Evolutionary conservation across 2,797 vertebrate species (phyloP).

Genomic region (Spinus olivaceus): DNA sequence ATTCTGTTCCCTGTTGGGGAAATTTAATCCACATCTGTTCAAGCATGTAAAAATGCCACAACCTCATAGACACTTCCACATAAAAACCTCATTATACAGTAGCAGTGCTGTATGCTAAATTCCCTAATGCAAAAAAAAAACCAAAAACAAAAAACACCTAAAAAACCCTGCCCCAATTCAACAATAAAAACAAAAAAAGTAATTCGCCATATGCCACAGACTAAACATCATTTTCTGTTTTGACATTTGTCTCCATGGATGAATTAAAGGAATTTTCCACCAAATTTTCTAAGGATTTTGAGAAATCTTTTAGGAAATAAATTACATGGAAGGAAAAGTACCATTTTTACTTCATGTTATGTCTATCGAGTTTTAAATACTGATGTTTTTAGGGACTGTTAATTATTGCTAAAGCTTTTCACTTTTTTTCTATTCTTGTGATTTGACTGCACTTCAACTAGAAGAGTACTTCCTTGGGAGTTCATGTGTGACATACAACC

Average conservation of each 20-base stretch:
- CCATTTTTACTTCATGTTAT: neutral
- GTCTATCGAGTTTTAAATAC: neutral
- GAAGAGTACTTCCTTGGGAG: slow-evolving; percentile 35
- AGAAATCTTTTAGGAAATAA: neutral
- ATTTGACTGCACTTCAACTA: slow-evolving; percentile 44
- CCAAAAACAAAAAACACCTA: no score
- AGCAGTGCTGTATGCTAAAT: neutral
- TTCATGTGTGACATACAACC: slow-evolving; percentile 42
- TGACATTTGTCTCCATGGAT: neutral
- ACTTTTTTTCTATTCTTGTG: slow-evolving; percentile 19
- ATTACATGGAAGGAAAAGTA: neutral
- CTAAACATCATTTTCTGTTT: neutral
- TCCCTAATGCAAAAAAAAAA: neutral
- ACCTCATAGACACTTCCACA: neutral
- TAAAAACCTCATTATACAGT: neutral
- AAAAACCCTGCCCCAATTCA: fast-evolving
- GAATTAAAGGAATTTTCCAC: neutral
- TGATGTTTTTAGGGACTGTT: neutral
- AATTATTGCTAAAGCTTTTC: slow-evolving; percentile 14
- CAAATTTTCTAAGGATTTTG: neutral
- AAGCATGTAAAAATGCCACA: neutral
- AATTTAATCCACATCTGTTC: neutral
- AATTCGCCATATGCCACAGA: neutral
- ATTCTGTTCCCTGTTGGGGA: neutral
- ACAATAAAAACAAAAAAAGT: neutral